Evolutionary conservation across 1,140 invertebrate genomes (phyloP).

Genomic region (Matsumurasca onukii): DNA sequence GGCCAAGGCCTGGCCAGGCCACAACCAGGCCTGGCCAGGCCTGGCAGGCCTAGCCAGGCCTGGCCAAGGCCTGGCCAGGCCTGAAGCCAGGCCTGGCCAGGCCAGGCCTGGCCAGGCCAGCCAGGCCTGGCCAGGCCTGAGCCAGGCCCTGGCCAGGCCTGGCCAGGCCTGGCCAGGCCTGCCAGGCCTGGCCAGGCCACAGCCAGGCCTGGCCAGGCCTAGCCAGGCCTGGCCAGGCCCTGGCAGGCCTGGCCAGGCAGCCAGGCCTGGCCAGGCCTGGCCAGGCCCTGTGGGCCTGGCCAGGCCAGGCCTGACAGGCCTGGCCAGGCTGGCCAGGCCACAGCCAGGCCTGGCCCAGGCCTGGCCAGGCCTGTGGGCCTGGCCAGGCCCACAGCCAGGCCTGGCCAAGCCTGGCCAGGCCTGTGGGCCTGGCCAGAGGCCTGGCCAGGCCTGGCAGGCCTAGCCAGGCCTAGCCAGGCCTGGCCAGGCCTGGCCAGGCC

Average conservation of each 20-base stretch:
- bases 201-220: constrained; percentile 20
- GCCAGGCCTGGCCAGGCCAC: not conserved
- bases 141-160: constrained; percentile 7
- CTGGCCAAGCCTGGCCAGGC: too few relatives aligned
- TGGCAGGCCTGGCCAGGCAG: constrained; percentile 4
- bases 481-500: constrained; percentile 3
- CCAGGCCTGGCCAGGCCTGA: too few relatives aligned
- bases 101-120: not conserved
- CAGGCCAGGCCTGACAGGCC: not conserved
- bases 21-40: not conserved
- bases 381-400: not conserved
- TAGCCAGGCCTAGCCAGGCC: not conserved
- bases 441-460: not conserved
- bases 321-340: not conserved
- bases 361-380: not conserved
- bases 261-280: constrained; percentile 1
- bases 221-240: constrained; percentile 23
- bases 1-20: not conserved
- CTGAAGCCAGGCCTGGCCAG: not conserved
- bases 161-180: constrained; percentile 22
- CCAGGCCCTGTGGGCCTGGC: constrained; percentile 14
- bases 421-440: too few relatives aligned
- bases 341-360: not conserved
- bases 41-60: not conserved
- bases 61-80: not conserved